These are phyloP conservation scores for Furcifer pardalis DNA, from an alignment of 2,797 vertebrate genomes.

Conservation along the genomic window DNA sequence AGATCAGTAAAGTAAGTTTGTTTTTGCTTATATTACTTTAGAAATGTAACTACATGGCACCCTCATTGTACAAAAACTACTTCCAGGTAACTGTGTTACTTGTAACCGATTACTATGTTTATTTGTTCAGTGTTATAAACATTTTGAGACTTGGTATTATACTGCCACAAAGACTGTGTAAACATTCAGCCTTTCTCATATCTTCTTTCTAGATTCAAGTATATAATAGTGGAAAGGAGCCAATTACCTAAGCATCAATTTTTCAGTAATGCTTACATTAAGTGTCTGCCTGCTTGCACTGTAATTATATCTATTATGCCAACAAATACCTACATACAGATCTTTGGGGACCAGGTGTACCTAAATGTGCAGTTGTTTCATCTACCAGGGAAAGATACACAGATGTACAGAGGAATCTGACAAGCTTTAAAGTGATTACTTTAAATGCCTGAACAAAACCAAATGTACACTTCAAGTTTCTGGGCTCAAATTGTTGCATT, in stretches of 20 bases:
- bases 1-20: no score
- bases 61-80: no score
- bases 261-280: slow-evolving; percentile 66
- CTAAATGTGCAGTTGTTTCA: slow-evolving; percentile 49
- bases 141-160: slow-evolving; percentile 34
- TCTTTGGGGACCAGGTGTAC: slow-evolving; percentile 45
- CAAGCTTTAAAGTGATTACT: slow-evolving; percentile 52
- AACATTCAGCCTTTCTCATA: slow-evolving; percentile 44
- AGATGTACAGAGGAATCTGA: slow-evolving; percentile 47
- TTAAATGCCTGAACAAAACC: slow-evolving; percentile 29
- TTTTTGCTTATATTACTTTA: no score
- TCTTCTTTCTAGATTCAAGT: slow-evolving; percentile 22
- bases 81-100: no score
- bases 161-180: slow-evolving; percentile 38
- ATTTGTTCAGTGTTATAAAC: no score
- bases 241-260: slow-evolving; percentile 44
- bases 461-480: background rate
- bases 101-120: no score
- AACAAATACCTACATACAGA: slow-evolving; percentile 32
- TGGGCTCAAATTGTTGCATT: slow-evolving; percentile 33
- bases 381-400: slow-evolving; percentile 32
- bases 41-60: no score
- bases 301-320: slow-evolving; percentile 42
- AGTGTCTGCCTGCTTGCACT: slow-evolving; percentile 46
- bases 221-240: slow-evolving; percentile 48